A percentile compares a stretch with the other conserved stretches of the same genome.
Evolutionary conservation across 2,888 invertebrate genomes (phyloP).

Genomic region (Caenorhabditis macrosperma): DNA sequence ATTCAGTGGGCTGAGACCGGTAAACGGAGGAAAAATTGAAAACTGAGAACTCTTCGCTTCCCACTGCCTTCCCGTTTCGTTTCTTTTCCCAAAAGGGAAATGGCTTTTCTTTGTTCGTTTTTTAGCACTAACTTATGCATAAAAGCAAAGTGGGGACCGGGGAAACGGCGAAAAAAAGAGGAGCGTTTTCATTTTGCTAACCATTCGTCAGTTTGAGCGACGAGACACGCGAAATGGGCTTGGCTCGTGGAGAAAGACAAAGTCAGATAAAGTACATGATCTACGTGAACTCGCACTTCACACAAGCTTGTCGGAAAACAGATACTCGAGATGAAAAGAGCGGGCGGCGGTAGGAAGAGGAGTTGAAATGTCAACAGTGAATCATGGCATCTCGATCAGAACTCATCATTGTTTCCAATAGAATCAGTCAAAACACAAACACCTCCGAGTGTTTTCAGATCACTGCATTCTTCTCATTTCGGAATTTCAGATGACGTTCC

Average conservation of each 20-base stretch:
- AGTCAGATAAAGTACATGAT: conserved; percentile 7
- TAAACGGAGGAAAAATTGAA: conserved; percentile 19
- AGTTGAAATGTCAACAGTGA: conserved; percentile 14
- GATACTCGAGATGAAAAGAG: conserved; percentile 9
- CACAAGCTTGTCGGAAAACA: conserved; percentile 5
- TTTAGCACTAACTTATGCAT: conserved; percentile 8
- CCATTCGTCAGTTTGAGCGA: conserved; percentile 30
- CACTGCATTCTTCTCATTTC: background rate
- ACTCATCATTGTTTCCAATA: background rate
- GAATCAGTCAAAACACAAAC: too few species aligned
- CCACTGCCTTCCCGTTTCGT: conserved; percentile 23
- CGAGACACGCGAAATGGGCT: background rate
- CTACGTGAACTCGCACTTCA: conserved; percentile 13
- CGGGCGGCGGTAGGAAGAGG: background rate
- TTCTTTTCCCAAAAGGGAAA: conserved; percentile 26
- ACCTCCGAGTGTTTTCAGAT: too few species aligned
- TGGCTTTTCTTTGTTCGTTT: conserved; percentile 30
- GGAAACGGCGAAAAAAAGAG: background rate
- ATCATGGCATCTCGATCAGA: conserved; percentile 12
- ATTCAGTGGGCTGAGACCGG: conserved; percentile 12
- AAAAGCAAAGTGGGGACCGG: background rate
- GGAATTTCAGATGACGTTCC: background rate
- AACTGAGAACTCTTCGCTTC: conserved; percentile 23
- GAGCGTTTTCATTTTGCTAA: conserved; percentile 16
- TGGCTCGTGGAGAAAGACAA: background rate